Evolutionary conservation across 2,797 vertebrate genomes (phyloP).

Genomic region (Callimico goeldii): DNA sequence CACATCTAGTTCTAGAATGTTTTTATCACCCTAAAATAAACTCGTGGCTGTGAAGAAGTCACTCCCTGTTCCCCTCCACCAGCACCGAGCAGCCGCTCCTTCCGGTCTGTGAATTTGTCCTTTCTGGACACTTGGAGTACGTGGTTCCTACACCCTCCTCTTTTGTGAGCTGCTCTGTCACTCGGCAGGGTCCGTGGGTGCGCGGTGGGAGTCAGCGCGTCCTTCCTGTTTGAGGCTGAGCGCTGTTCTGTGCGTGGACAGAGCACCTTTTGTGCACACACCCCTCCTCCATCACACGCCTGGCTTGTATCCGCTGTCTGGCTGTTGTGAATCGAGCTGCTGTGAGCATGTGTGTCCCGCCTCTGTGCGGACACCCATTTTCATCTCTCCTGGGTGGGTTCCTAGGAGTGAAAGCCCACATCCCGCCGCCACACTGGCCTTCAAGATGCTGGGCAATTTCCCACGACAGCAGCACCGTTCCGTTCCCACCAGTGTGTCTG

Average conservation of each 20-base stretch:
- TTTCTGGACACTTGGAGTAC: neutral
- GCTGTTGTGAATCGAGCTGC: accelerated
- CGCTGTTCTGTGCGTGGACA: accelerated
- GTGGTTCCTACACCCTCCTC: neutral
- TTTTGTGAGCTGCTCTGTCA: neutral
- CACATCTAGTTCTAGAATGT: neutral
- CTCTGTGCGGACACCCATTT: neutral
- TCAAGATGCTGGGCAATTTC: neutral
- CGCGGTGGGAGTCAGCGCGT: accelerated
- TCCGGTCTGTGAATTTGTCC: neutral
- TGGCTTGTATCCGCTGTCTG: accelerated
- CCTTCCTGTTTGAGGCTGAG: neutral
- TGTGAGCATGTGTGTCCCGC: accelerated
- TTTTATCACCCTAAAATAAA: neutral
- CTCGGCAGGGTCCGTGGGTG: accelerated
- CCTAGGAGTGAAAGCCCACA: accelerated
- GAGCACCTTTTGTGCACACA: accelerated
- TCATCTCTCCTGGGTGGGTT: accelerated
- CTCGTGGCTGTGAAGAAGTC: too few relatives aligned
- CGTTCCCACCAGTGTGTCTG: accelerated
- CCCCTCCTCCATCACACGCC: accelerated
- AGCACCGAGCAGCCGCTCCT: neutral
- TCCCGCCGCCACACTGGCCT: accelerated
- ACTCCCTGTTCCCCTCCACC: neutral
- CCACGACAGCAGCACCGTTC: accelerated